Base-by-base conservation (phyloP, 2,797 vertebrate species). In the Salarias fasciatus region DNA sequence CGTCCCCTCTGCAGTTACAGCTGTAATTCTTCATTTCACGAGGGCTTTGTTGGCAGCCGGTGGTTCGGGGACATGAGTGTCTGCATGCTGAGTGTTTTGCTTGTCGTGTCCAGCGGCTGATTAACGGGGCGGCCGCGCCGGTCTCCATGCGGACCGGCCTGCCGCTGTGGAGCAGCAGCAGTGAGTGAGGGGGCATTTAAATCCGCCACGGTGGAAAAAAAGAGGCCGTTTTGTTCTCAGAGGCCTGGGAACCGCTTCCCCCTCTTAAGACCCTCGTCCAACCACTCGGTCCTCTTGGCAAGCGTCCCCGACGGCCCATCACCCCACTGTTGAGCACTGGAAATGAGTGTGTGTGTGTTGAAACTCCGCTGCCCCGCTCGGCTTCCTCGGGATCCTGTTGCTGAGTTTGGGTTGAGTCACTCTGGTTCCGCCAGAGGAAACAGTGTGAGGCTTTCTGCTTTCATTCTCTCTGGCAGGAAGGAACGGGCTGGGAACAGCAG, bases 401-500 rank as follows among this genome's bases (percentile, higher is more conserved):
- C 61, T n/a, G 53, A 48, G 49, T 8, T 9, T 6, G 11, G 38
- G 55, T 51, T 59, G 52, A 66, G 49, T 75, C 72, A 48, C 45
- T 50, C 30, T 45, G 38, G 29, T 65, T 82, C 72, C 43, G 52
- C 0, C 61, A 5, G 80, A 79, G 81, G 84, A 82, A 86, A 75
- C 50, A 11, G 35, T 30, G 60, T 47, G 75, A 85, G 42, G 55
- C 53, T 43, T 82, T 83, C 68, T 76, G 82, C 79, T 77, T 72
- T 86, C 65, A 28, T 85, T 85, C 70, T 78, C 49, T 50, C 9
- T 63, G 78, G 69, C 87, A 92, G 91, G 91, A 92, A 92, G 90
- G 91, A 91, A 92, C 89, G 85, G 88, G 88, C 84, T 82, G 88
- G 86, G 89, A 86, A 68, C 80, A 68, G 15, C 75, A 63, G 73